phyloP scores from a whole-genome alignment of 2,797 vertebrate genomes.

The Microctenopoma steveboyesi region DNA sequence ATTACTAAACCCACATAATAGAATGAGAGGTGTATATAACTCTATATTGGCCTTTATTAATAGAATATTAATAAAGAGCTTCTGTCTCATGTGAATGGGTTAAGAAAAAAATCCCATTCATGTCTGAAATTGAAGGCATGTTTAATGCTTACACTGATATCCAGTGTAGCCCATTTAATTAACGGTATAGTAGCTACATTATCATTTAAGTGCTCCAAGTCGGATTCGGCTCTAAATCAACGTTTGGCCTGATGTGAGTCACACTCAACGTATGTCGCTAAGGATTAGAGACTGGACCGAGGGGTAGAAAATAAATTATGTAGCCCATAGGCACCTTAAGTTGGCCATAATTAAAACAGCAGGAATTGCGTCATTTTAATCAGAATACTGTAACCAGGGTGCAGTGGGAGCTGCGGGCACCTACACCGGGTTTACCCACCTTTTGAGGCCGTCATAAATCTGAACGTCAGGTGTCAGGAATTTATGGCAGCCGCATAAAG shows the following conservation, averaged over 20 bases:
- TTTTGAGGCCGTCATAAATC: conserved; percentile 47
- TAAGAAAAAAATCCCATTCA: conserved; percentile 48
- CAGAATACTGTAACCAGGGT: conserved; percentile 60
- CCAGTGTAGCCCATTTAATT: conserved; percentile 73
- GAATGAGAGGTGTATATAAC: conserved; percentile 46
- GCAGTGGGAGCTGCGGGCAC: conserved; percentile 13
- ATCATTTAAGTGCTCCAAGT: conserved; percentile 73
- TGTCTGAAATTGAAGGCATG: conserved; percentile 65
- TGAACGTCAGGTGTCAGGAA: conserved; percentile 43
- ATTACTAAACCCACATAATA: conserved; percentile 38
- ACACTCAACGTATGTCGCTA: conserved; percentile 66
- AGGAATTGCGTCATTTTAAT: conserved; percentile 72
- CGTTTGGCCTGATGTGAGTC: conserved; percentile 64
- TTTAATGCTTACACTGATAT: conserved; percentile 67
- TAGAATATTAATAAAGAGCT: conserved; percentile 67
- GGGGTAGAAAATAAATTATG: conserved; percentile 68
- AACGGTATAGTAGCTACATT: conserved; percentile 67
- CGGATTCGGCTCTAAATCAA: conserved; percentile 75
- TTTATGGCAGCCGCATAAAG: conserved; percentile 29
- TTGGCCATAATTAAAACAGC: conserved; percentile 76
- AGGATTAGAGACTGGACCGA: conserved; percentile 67
- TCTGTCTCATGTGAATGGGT: conserved; percentile 58
- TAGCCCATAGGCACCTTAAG: conserved; percentile 72
- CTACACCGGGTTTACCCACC: conserved; percentile 25
- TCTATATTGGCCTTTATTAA: conserved; percentile 56